These are phyloP conservation scores for Antheraea pernyi DNA, from an alignment of 1,140 invertebrate species.

Conservation along the genomic window DNA sequence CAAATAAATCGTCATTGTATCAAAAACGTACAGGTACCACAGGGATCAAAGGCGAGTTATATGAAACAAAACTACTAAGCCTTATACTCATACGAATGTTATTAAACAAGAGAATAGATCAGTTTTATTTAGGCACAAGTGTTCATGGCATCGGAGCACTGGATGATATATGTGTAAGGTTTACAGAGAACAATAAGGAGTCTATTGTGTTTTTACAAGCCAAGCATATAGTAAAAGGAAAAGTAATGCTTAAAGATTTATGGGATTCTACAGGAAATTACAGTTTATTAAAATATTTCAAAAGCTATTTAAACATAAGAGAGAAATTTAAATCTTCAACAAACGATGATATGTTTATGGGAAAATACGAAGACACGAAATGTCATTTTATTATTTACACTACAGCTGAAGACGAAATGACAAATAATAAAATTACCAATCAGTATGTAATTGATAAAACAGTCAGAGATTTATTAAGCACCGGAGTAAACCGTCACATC, in stretches of 20 bases:
- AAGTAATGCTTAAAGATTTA: slow-evolving; percentile 9
- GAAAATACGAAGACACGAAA: neutral
- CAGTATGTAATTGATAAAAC: neutral
- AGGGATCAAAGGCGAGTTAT: slow-evolving; percentile 24
- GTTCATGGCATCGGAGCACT: slow-evolving; percentile 24
- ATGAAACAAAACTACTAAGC: slow-evolving; percentile 28
- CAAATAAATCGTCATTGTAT: neutral
- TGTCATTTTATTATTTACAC: slow-evolving; percentile 18
- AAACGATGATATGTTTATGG: neutral
- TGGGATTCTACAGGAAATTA: neutral
- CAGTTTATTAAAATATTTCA: slow-evolving; percentile 16
- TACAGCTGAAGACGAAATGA: slow-evolving; percentile 6
- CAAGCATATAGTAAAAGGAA: slow-evolving; percentile 16
- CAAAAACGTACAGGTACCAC: slow-evolving; percentile 21
- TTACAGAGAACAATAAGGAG: slow-evolving; percentile 4
- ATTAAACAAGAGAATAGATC: slow-evolving; percentile 17
- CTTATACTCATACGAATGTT: slow-evolving; percentile 20
- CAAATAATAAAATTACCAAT: neutral
- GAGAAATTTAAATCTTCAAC: slow-evolving; percentile 8
- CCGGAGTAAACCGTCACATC: neutral
- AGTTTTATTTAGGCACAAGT: slow-evolving; percentile 24
- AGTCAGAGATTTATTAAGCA: slow-evolving; percentile 13
- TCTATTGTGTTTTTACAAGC: slow-evolving; percentile 19
- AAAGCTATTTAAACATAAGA: slow-evolving; percentile 19
- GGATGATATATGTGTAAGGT: slow-evolving; percentile 18